Evolutionary conservation across 30 jellyfish, hydroid and myxozoan species (phyloP), one percentile per base, ranked within the genome.

Genomic region (Cassiopea xamachana): DNA sequence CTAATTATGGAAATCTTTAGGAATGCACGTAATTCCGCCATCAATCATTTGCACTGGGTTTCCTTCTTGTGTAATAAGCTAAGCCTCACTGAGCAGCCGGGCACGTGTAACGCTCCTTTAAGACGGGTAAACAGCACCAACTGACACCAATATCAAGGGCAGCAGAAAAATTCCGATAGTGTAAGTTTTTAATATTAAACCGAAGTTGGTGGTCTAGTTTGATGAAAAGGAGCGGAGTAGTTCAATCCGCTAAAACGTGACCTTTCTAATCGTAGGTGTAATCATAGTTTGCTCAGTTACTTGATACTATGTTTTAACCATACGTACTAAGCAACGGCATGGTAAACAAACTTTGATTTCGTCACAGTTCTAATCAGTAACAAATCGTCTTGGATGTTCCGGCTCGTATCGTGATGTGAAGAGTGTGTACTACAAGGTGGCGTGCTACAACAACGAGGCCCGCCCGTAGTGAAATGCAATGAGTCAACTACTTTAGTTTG

Each of bases 181-280:
- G 64, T 10, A 3, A 55, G 64, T 55, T 55, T 47, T 39, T 2
- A 1, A 81, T 68, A 61, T 81, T n/a, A 81, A 51, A 60, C 89
- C 76, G 82, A 1, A 71, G 87, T 51, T 76, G 93, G 93, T 86
- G 93, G 93, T 86, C 93, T 86, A 64, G n/a, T 18, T 27, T n/a
- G 83, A 67, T 69, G 90, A 67, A 50, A 78, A 78, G 69, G 71
- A 78, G 87, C 7, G 80, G 80, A 71, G 87, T 48, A 78, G 87
- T 49, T 78, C 87, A 12, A 78, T 48, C 87, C 87, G 75, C 87
- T 78, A 78, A 50, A 59, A 78, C 46, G 87, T 78, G 87, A 78
- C 75, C 75, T 18, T 43, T 48, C 55, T 71, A 71, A 71, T 55
- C 80, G n/a, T 14, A 9, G 1, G 51, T 71, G 3, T 14, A 71